Evolutionary conservation across 2,797 vertebrate species (phyloP).

Genomic region (Pogonophryne albipinna): DNA sequence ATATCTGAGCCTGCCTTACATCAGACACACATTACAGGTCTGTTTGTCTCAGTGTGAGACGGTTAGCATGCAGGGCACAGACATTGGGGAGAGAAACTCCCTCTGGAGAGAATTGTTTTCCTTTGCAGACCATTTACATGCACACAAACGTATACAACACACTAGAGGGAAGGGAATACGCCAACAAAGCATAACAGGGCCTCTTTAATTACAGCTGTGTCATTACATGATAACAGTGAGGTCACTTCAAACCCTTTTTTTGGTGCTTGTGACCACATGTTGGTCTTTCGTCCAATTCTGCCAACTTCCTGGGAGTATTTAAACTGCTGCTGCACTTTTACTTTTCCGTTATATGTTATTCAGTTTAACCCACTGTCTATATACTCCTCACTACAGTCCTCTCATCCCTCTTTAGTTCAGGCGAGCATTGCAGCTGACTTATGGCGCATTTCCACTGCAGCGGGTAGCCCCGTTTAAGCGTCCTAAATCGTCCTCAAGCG

Average conservation of each 20-base stretch:
- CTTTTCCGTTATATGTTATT: background rate
- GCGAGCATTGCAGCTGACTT: conserved; percentile 30
- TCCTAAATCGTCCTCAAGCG: no score
- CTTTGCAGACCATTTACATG: no score
- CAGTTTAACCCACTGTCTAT: background rate
- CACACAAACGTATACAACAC: no score
- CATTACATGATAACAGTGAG: background rate
- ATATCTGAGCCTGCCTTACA: background rate
- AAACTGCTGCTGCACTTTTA: background rate
- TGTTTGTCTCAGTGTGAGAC: conserved; percentile 16
- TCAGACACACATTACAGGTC: conserved; percentile 24
- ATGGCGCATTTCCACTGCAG: no score
- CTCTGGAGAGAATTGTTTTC: no score
- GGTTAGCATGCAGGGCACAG: conserved; percentile 21
- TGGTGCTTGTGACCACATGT: background rate
- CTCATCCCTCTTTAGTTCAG: conserved; percentile 5
- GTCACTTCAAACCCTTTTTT: background rate
- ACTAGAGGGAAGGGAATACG: no score
- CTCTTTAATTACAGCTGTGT: background rate
- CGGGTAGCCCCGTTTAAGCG: no score
- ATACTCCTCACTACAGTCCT: conserved; percentile 12
- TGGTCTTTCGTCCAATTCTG: background rate
- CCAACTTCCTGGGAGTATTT: background rate
- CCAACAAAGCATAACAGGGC: no score
- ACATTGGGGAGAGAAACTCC: background rate